Evolutionary conservation across 2,888 invertebrate genomes (phyloP), one percentile per base, ranked within the genome.

Genomic region (Ophion ventricosus): DNA sequence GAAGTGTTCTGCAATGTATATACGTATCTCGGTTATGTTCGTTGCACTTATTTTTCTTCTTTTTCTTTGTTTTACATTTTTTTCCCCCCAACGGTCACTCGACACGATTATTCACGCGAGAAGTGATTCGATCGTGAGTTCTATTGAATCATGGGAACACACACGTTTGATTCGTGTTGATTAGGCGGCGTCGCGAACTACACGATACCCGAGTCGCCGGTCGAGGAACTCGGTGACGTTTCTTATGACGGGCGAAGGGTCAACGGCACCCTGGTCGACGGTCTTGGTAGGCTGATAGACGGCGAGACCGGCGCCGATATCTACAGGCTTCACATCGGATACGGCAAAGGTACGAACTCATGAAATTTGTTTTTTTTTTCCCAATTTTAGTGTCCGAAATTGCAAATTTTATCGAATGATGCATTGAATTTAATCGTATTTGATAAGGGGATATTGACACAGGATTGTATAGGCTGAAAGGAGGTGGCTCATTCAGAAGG

Each of bases 261-360:
- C 70, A 91, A 91, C 76, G 94, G 94, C 64, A 90, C 93, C 84
- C 92, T 95, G 81, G 93, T 93, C 77, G 95, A 95, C 63, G 97
- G 97, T 59, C 94, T 97, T 61, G 97, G 97, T 29, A 95, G 96
- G 85, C 94, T 97, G 82, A 94, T 95, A 75, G 96, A 96, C 91
- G 96, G 96, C 8, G 95, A 95, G 89, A 94, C 94, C 83, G 95
- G 95, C 25, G 94, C 94, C 63, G 95, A 95, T 91, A 95, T 95
- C 93, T 95, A 95, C 93, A 94, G 94, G 82, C 93, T 95, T 87
- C 95, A 95, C 91, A 94, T 95, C 85, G 94, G 94, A 85, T 94
- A 94, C 88, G 95, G 95, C 85, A 95, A 94, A 94, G 95, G 95
- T 95, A 92, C 49, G 14, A 2, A 49, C 14, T 49, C 1, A 14